Evolutionary conservation across 1,140 invertebrate genomes (phyloP).

Genomic region (Aphaenogaster ashmeadi): DNA sequence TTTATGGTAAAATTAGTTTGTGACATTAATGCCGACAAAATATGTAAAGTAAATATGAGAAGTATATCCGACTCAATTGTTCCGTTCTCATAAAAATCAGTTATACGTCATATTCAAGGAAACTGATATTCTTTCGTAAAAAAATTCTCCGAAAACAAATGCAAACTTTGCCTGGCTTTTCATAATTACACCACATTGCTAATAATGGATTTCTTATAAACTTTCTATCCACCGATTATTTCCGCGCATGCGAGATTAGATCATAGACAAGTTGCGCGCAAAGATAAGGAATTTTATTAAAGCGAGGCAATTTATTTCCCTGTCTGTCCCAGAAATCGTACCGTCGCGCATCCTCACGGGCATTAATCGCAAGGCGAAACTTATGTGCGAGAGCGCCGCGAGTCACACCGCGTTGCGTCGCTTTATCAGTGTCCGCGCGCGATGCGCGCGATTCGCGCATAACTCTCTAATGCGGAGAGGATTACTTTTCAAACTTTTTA

Average conservation of each 20-base stretch:
- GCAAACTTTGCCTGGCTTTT: background rate
- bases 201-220: background rate
- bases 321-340: conserved; percentile 47
- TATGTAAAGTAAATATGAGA: background rate
- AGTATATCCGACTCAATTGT: background rate
- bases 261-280: background rate
- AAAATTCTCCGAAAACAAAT: background rate
- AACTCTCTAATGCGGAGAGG: conserved; percentile 73
- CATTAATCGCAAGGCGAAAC: conserved; percentile 53
- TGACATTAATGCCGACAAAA: background rate
- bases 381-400: conserved; percentile 65
- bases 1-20: background rate
- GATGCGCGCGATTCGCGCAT: conserved; percentile 71
- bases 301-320: conserved; percentile 51
- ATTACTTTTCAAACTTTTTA: conserved; percentile 82
- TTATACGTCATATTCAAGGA: background rate
- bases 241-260: background rate
- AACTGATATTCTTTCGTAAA: background rate
- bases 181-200: background rate
- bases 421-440: conserved; percentile 78
- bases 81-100: background rate
- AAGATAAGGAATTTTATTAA: conserved; percentile 25
- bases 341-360: conserved; percentile 42
- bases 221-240: background rate
- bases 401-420: conserved; percentile 67